Conservation (phyloP, 2,888 invertebrate genomes). For the Fragum fragum region DNA sequence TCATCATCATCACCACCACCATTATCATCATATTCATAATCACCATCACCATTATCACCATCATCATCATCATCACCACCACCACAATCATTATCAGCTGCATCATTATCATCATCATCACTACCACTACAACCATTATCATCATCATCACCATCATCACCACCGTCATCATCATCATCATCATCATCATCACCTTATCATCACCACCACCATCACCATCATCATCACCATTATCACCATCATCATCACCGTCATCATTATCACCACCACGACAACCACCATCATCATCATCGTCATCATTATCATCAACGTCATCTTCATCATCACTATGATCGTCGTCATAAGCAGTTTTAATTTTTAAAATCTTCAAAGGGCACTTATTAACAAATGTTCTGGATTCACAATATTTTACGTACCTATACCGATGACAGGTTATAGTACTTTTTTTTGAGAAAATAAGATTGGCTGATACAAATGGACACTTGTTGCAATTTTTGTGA, state of each 20-base stretch:
- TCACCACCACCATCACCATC: not conserved
- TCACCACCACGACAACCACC: not conserved
- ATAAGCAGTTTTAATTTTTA: too few relatives aligned
- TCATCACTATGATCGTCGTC: not conserved
- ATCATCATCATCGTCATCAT: not conserved
- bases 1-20: too few relatives aligned
- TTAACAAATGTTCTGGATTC: too few relatives aligned
- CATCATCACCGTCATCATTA: constrained; percentile 14
- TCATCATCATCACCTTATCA: too few relatives aligned
- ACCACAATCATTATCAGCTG: too few relatives aligned
- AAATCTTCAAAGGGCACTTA: too few relatives aligned
- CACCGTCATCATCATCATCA: constrained; percentile 23
- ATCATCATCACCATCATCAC: constrained; percentile 21
- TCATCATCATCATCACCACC: not conserved
- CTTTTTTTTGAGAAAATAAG: too few relatives aligned
- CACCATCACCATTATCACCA: not conserved
- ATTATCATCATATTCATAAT: not conserved
- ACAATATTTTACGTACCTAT: too few relatives aligned
- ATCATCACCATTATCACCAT: constrained; percentile 5
- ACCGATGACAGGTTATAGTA: too few relatives aligned
- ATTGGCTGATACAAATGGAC: too few relatives aligned
- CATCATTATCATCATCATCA: not conserved
- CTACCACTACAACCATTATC: not conserved
- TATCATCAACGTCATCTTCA: too few relatives aligned
- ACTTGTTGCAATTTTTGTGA: too few relatives aligned